Base-by-base conservation (phyloP, 2,113 vertebrate genomes). In the Anser brachyrhynchus region DNA sequence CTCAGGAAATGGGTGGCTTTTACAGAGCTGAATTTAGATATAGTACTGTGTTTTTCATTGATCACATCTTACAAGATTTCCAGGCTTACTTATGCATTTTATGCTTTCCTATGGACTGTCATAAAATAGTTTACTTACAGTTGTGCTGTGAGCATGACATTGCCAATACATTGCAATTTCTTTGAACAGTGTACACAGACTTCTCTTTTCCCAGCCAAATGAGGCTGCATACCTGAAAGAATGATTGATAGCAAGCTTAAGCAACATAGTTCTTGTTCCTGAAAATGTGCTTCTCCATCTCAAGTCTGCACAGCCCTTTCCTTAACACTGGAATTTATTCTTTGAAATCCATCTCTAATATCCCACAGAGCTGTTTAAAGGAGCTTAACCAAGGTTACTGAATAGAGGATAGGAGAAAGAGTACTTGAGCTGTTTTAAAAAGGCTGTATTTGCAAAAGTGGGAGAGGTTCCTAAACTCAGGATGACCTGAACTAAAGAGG, bases 51-150 rank as follows among this genome's bases (percentile, higher is more conserved):
- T 79, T 35, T 88, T 92, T 71, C 69, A 80, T 9, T 77, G 52
- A 81, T 88, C 2, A 1, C 20, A 55, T 59, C 87, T 86, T 79
- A 23, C 73, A 67, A 66, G 69, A 74, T 94, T 92, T 93, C 79
- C 65, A 93, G 75, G 29, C 29, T 92, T 88, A 64, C 23, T 88
- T 44, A 55, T 52, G 76, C 46, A 59, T 92, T 92, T 94, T 79
- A 67, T 90, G 19, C 59, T 91, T 91, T 59, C 26, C 39, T 88
- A 11, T 67, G 52, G 67, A 58, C 79, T 54, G 21, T 29, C 25
- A 67, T 89, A 65, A 76, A 85, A 43, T 28, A 21, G 23, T 79
- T 93, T 89, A 57, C 20, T 87, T 65, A 14, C 2, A 64, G 43
- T 72, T 65, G 21, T 31, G 10, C 33, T 91, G 62, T 49, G 17